These are phyloP conservation scores for Archegozetes longisetosus DNA, from an alignment of 1,140 invertebrate genomes.

Conservation along the genomic window DNA sequence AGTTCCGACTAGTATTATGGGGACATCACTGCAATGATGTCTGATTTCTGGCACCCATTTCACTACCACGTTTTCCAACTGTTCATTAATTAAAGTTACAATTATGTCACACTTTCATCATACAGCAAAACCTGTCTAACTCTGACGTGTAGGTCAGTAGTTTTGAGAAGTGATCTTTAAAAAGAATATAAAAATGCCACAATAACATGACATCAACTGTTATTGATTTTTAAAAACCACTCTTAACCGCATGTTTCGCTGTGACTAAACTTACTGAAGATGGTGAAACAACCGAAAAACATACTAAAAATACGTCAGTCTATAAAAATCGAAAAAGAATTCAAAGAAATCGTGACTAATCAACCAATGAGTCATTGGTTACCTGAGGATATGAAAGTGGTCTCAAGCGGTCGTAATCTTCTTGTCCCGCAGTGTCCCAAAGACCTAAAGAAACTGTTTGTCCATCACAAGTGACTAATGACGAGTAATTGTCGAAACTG, in stretches of 20 bases:
- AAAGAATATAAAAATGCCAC: too few relatives aligned
- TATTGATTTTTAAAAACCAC: too few relatives aligned
- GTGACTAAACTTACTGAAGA: conserved; percentile 56
- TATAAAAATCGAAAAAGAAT: neutral
- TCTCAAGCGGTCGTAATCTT: conserved; percentile 88
- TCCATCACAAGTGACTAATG: conserved; percentile 99
- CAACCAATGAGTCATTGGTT: neutral
- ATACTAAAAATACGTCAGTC: conserved; percentile 95
- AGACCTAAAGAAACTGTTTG: conserved; percentile 88
- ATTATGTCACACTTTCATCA: neutral
- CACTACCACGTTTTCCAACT: conserved; percentile 77
- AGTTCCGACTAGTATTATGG: conserved; percentile 46
- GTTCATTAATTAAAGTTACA: neutral
- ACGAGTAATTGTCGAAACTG: conserved; percentile 90
- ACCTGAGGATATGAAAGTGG: conserved; percentile 84
- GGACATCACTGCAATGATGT: conserved; percentile 43
- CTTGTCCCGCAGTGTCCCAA: conserved; percentile 84
- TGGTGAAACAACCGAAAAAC: conserved; percentile 94
- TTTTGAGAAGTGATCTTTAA: too few relatives aligned
- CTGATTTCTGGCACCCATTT: conserved; percentile 74
- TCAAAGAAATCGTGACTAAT: neutral
- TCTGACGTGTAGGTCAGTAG: too few relatives aligned
- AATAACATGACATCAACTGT: too few relatives aligned
- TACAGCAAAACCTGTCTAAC: too few relatives aligned
- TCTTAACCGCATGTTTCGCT: neutral